These are phyloP conservation scores for Erannis defoliaria DNA, from an alignment of 2,888 invertebrate genomes.

Conservation along the genomic window DNA sequence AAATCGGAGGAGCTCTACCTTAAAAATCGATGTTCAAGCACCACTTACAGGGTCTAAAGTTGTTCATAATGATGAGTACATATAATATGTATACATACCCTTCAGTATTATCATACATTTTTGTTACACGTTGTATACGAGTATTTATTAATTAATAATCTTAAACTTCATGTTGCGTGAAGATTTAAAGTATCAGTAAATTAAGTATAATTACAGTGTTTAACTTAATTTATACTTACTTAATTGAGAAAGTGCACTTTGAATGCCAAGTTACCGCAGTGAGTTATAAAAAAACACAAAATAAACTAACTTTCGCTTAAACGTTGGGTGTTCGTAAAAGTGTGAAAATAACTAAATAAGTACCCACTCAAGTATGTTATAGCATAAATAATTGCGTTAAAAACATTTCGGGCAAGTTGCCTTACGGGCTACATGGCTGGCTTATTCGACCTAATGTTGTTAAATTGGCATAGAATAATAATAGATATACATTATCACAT, in stretches of 20 bases:
- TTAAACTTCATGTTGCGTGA: neutral
- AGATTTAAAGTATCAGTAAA: conserved; percentile 9
- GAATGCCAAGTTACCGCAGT: conserved; percentile 26
- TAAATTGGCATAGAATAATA: conserved; percentile 19
- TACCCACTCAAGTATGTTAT: conserved; percentile 53
- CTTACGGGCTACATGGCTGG: conserved; percentile 46
- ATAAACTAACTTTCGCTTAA: conserved; percentile 53
- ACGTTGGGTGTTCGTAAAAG: conserved; percentile 45
- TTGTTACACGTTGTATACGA: no score
- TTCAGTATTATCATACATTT: no score
- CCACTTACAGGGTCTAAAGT: no score
- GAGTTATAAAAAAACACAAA: conserved; percentile 38
- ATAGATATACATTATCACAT: conserved; percentile 21
- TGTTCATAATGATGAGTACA: no score
- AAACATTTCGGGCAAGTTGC: conserved; percentile 41
- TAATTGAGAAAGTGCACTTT: conserved; percentile 33
- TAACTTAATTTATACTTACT: conserved; percentile 24
- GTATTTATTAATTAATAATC: no score
- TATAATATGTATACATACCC: no score
- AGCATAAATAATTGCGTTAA: conserved; percentile 60
- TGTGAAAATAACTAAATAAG: conserved; percentile 42
- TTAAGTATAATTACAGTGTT: conserved; percentile 11
- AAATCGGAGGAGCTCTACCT: no score
- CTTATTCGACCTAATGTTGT: conserved; percentile 45
- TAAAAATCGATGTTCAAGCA: no score